Percentiles rank a stretch among this genome's conserved stretches.
These are phyloP conservation scores for Eristalis pertinax DNA, from an alignment of 2,888 invertebrate species.

Conservation along the genomic window DNA sequence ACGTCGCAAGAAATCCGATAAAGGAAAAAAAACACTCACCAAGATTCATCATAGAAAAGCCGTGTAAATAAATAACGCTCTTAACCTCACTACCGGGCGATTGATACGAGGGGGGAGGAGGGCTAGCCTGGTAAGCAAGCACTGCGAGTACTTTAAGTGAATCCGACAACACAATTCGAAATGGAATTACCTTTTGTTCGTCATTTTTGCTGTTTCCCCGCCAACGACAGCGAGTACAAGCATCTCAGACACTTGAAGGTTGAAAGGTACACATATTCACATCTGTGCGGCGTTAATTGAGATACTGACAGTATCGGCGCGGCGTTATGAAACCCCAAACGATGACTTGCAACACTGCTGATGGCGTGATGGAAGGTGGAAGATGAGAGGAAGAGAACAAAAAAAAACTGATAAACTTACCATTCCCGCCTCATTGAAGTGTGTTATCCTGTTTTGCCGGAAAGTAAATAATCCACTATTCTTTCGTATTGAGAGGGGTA, in stretches of 20 bases:
- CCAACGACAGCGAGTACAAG: not conserved
- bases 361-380: not conserved
- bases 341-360: not conserved
- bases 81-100: constrained; percentile 11
- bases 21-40: not conserved
- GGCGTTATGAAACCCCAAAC: not conserved
- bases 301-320: not conserved
- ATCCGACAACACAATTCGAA: constrained; percentile 10
- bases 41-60: not conserved
- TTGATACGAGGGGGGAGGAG: not conserved
- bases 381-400: not conserved
- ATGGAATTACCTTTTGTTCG: not conserved
- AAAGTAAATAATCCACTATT: constrained; percentile 42
- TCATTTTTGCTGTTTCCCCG: not conserved
- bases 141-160: constrained; percentile 10
- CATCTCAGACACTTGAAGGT: not conserved
- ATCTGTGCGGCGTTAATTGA: not conserved
- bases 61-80: not conserved
- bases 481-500: not conserved
- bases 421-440: constrained; percentile 56
- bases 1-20: not conserved
- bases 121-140: not conserved
- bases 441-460: constrained; percentile 44
- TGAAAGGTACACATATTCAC: not conserved
- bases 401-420: constrained; percentile 22